phyloP scores from a whole-genome alignment of 2,888 invertebrate genomes.

The Cataglyphis albicans region DNA sequence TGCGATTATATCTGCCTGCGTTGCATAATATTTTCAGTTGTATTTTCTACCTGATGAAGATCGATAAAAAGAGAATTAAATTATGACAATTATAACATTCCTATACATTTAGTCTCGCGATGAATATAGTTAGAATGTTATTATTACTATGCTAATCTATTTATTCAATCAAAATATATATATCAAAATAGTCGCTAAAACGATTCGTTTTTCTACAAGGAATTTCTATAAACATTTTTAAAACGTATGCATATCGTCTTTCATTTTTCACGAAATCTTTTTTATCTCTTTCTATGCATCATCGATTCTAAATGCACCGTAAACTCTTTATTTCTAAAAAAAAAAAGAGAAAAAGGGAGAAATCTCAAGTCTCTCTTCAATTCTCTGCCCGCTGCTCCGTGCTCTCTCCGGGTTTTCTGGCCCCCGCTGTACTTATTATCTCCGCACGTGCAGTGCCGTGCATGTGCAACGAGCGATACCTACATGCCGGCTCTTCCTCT shows the following conservation, averaged over 20 bases:
- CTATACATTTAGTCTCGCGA: neutral
- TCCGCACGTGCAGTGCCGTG: slow-evolving; percentile 68
- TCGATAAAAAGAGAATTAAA: neutral
- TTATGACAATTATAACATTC: neutral
- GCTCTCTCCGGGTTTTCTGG: slow-evolving; percentile 2
- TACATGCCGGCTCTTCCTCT: slow-evolving; percentile 54
- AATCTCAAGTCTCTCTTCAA: neutral
- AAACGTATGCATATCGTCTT: no score
- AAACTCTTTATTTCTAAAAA: neutral
- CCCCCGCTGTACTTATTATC: slow-evolving; percentile 56
- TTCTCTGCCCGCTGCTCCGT: neutral
- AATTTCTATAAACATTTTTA: neutral
- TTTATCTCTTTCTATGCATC: neutral
- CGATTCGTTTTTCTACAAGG: neutral
- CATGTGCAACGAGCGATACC: slow-evolving; percentile 67
- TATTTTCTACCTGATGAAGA: slow-evolving; percentile 23
- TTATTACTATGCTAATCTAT: slow-evolving; percentile 8
- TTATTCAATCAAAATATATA: neutral
- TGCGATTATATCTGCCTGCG: slow-evolving; percentile 43
- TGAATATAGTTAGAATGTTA: neutral
- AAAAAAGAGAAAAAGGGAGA: neutral
- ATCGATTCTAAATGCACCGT: neutral
- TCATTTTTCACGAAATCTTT: neutral
- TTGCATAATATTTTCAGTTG: slow-evolving; percentile 46
- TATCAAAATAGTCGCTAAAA: neutral